Conservation (phyloP, 2,113 vertebrate species). For the Catharus minimus region DNA sequence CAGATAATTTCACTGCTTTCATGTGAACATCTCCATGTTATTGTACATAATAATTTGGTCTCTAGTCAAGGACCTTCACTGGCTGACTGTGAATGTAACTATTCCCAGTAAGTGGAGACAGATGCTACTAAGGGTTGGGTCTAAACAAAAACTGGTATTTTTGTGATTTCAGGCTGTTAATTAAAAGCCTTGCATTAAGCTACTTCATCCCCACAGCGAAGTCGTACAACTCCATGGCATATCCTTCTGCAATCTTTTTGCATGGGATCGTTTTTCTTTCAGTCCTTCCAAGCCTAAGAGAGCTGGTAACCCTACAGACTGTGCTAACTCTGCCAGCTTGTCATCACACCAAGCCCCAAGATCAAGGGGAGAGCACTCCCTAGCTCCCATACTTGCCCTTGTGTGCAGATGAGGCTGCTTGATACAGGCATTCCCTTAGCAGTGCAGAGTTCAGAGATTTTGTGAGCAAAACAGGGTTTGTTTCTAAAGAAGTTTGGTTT, state of each 20-base stretch:
- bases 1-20: not conserved
- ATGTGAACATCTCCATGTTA: not conserved
- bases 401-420: not conserved
- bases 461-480: not conserved
- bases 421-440: not conserved
- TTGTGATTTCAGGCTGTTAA: not conserved
- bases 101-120: not conserved
- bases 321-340: not conserved
- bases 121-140: not conserved
- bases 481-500: not conserved
- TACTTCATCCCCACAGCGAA: not conserved
- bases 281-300: not conserved
- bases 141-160: not conserved
- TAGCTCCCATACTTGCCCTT: not conserved
- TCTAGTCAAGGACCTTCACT: not conserved
- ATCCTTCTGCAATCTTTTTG: not conserved
- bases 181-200: not conserved
- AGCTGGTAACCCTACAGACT: not conserved
- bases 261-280: not conserved
- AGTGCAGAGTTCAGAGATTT: not conserved
- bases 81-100: not conserved
- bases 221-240: not conserved
- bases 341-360: accelerated
- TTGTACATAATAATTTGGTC: not conserved
- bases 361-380: not conserved